These are phyloP conservation scores for Hycleus phaleratus DNA, from an alignment of 1,140 invertebrate genomes.

Conservation along the genomic window DNA sequence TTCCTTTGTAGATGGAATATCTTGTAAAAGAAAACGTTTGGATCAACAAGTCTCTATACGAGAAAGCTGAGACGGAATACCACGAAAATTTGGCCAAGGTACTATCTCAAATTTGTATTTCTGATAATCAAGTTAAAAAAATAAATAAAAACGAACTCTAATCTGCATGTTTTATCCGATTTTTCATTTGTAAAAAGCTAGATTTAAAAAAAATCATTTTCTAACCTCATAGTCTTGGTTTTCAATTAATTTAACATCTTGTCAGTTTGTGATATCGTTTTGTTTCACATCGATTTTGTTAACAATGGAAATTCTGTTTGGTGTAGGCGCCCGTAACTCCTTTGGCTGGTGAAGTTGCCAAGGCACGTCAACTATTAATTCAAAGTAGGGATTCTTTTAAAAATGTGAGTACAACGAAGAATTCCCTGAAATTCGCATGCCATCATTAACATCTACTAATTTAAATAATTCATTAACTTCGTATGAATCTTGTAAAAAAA, in stretches of 20 bases:
- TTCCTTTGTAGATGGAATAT: slow-evolving; percentile 1
- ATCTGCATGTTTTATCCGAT: slow-evolving; percentile 17
- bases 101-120: slow-evolving; percentile 13
- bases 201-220: too few species aligned
- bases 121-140: background rate
- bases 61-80: slow-evolving; percentile 54
- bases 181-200: too few species aligned
- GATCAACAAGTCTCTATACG: slow-evolving; percentile 35
- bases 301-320: slow-evolving; percentile 26
- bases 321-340: slow-evolving; percentile 39
- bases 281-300: background rate
- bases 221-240: too few species aligned
- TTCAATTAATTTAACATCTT: too few species aligned
- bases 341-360: slow-evolving; percentile 57
- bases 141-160: background rate
- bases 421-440: background rate
- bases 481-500: background rate
- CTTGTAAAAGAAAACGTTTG: slow-evolving; percentile 1
- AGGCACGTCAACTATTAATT: slow-evolving; percentile 50
- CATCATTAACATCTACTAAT: background rate
- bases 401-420: slow-evolving; percentile 46
- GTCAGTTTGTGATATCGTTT: too few species aligned
- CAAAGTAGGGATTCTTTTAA: slow-evolving; percentile 57
- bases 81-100: slow-evolving; percentile 53
- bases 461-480: background rate